These are phyloP conservation scores for Balaeniceps rex DNA, from an alignment of 2,113 vertebrate genomes.

Conservation along the genomic window DNA sequence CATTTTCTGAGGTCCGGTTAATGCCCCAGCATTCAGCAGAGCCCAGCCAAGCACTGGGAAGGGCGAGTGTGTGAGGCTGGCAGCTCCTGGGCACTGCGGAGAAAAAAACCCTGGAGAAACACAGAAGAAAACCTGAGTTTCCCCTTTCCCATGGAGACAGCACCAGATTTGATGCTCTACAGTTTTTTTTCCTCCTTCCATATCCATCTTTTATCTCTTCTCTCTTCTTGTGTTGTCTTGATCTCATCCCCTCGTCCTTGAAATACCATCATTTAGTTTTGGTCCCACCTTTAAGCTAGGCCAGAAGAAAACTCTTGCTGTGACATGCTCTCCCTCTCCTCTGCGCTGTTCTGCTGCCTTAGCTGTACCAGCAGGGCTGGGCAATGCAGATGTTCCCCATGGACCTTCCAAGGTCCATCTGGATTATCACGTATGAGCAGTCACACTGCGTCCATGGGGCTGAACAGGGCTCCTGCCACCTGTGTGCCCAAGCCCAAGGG, in stretches of 20 bases:
- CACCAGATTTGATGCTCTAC: not conserved
- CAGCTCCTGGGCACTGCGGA: not conserved
- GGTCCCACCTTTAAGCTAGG: not conserved
- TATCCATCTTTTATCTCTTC: not conserved
- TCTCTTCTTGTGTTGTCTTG: not conserved
- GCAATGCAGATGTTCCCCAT: not conserved
- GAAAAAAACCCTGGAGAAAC: not conserved
- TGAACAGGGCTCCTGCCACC: not conserved
- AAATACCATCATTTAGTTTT: not conserved
- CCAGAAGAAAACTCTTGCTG: not conserved
- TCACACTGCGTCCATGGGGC: not conserved
- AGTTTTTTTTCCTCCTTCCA: not conserved
- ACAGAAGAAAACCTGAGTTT: not conserved
- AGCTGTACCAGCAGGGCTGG: not conserved
- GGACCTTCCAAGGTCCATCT: not conserved
- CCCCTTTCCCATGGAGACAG: not conserved
- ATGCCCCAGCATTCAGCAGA: not conserved
- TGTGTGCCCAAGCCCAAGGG: accelerated
- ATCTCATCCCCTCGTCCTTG: not conserved
- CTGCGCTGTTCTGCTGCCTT: not conserved
- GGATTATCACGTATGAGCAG: not conserved
- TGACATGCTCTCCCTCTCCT: not conserved
- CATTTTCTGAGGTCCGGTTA: not conserved
- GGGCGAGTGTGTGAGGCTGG: not conserved
- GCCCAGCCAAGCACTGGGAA: not conserved